A percentile compares a stretch with the other conserved stretches of the same genome.
phyloP scores from a whole-genome alignment of 2,797 vertebrate genomes.

The Picus viridis region DNA sequence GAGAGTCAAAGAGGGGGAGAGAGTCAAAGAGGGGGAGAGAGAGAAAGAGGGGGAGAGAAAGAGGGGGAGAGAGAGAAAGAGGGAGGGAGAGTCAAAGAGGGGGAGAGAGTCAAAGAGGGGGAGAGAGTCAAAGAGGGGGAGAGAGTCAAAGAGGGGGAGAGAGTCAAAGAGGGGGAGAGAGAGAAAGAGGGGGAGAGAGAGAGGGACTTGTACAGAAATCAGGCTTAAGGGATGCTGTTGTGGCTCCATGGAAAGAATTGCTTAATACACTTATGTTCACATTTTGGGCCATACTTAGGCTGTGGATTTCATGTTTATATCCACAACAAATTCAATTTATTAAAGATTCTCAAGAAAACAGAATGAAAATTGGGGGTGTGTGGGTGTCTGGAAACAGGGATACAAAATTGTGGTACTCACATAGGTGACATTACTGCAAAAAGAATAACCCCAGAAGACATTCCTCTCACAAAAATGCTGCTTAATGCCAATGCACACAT shows the following conservation, averaged over 20 bases:
- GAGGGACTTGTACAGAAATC: background rate
- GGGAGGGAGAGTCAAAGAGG: too few relatives aligned
- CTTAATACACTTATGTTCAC: background rate
- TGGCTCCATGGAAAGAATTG: background rate
- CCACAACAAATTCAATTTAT: background rate
- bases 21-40: too few relatives aligned
- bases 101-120: too few relatives aligned
- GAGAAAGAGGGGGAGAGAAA: too few relatives aligned
- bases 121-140: too few relatives aligned
- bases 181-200: too few relatives aligned
- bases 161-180: too few relatives aligned
- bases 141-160: too few relatives aligned
- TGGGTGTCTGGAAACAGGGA: background rate
- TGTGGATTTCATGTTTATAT: background rate
- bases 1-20: too few relatives aligned
- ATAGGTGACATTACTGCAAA: background rate
- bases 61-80: too few relatives aligned
- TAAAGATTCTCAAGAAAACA: background rate
- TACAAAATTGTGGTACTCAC: background rate
- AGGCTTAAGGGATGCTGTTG: background rate
- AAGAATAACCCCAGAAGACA: background rate
- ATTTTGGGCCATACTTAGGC: background rate
- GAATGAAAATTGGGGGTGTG: background rate
- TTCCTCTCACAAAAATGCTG: background rate
- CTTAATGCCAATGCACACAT: background rate